Percentiles rank a stretch among this genome's conserved stretches.
Evolutionary conservation across 2,113 vertebrate genomes (phyloP).

Genomic region (Carassius carassius): DNA sequence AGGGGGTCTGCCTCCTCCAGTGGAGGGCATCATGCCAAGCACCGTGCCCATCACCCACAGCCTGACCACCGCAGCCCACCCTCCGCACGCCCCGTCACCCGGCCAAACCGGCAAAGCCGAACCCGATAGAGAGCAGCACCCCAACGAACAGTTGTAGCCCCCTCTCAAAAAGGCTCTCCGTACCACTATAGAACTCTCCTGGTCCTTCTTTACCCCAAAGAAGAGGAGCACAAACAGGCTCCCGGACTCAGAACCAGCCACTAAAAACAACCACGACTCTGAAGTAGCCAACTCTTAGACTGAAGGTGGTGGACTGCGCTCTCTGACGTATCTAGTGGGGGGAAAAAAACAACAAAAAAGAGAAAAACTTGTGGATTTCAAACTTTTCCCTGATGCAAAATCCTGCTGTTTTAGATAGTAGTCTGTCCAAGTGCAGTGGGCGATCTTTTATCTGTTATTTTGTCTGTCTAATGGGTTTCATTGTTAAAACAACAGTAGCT

Average conservation of each 20-base stretch:
- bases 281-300: slow-evolving; percentile 42
- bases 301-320: slow-evolving; percentile 44
- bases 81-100: slow-evolving; percentile 91
- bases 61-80: slow-evolving; percentile 87
- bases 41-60: slow-evolving; percentile 92
- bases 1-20: slow-evolving; percentile 86
- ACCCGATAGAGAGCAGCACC: slow-evolving; percentile 96
- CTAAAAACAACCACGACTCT: slow-evolving; percentile 44
- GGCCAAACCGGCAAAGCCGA: slow-evolving; percentile 96
- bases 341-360: slow-evolving; percentile 42
- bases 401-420: slow-evolving; percentile 81
- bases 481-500: slow-evolving; percentile 89
- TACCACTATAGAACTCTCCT: slow-evolving; percentile 68
- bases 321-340: slow-evolving; percentile 53
- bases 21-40: slow-evolving; percentile 93
- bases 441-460: slow-evolving; percentile 81
- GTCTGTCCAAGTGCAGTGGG: slow-evolving; percentile 87
- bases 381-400: slow-evolving; percentile 57
- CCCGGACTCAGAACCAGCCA: slow-evolving; percentile 38
- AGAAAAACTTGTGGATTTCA: slow-evolving; percentile 68
- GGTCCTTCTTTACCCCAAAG: slow-evolving; percentile 59
- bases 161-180: slow-evolving; percentile 40
- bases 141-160: slow-evolving; percentile 95
- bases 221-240: slow-evolving; percentile 54
- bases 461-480: slow-evolving; percentile 87